Evolutionary conservation across 2,797 vertebrate genomes (phyloP).

Genomic region (Poliocrania exsul): DNA sequence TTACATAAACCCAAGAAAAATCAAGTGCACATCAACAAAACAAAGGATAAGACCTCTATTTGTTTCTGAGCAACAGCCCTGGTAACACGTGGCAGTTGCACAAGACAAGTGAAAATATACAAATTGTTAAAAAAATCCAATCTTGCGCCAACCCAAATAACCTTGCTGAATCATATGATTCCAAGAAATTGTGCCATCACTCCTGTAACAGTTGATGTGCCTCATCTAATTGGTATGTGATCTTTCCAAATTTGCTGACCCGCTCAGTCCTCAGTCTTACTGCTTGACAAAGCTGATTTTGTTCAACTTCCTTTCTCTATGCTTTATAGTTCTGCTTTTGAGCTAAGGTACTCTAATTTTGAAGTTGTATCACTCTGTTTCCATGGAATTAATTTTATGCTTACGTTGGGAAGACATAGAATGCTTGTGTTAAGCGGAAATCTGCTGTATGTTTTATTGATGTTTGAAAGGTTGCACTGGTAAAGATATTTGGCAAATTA

Average conservation of each 20-base stretch:
- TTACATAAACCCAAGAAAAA: background rate
- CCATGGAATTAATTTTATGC: background rate
- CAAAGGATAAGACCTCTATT: background rate
- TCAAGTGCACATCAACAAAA: background rate
- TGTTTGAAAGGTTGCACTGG: background rate
- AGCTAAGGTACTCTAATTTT: background rate
- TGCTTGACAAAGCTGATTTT: background rate
- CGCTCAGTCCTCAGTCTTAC: background rate
- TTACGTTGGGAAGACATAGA: background rate
- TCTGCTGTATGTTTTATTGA: background rate
- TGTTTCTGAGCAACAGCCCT: background rate
- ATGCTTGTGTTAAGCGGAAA: background rate
- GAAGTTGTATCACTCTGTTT: background rate
- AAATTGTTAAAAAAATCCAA: background rate
- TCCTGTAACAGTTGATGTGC: constrained; percentile 24
- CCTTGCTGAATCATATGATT: background rate
- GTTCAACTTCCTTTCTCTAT: background rate
- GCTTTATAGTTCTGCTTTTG: background rate
- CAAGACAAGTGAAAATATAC: background rate
- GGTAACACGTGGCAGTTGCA: background rate
- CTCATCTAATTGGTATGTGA: constrained; percentile 4
- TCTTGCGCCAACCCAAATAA: background rate
- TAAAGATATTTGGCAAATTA: background rate
- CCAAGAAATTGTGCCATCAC: background rate
- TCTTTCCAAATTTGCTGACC: background rate